Base-by-base conservation (phyloP, 2,113 vertebrate species). In the Promerops cafer region DNA sequence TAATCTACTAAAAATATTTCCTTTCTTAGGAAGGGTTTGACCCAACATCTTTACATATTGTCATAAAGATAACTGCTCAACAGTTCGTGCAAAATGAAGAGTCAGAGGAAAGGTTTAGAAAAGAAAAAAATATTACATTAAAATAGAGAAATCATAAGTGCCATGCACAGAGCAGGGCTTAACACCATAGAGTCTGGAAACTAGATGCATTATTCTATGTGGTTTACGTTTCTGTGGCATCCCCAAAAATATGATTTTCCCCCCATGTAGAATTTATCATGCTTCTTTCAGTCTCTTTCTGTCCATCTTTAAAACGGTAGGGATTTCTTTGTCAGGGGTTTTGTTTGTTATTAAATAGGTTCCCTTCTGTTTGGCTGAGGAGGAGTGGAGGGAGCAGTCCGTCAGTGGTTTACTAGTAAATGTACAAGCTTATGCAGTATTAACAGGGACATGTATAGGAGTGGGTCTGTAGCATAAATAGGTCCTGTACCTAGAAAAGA, bases 361-460 rank as follows among this genome's bases (percentile, higher is more conserved):
- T 88, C 66, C n/a, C 91, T 96, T 95, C 7, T 86, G 95, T 94
- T 94, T 82, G 96, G 78, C 94, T 71, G 89, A 95, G 92, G 90
- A 89, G 90, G 24, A 65, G 49, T 18, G 94, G 71, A 85, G 59
- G 81, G 76, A 88, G 85, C 66, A 87, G 96, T 97, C 96, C 89
- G 83, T 99, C 98, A 99, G 97, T 98, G 98, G 83, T 98, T 98
- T 96, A 98, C 83, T 93, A 99, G 94, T 96, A 98, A 96, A 96
- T 96, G 97, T 83, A 99, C 97, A 92, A 99, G 92, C 98, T 98
- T 98, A 98, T 99, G 98, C 94, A 99, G 97, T 84, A 98, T 96
- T 91, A 99, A 92, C 94, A 99, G 97, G 68, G 97, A 95, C 96
- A 98, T 90, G 91, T 97, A 98, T 91, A 99, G 97, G 72, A 99